Percentiles rank a stretch among this genome's conserved stretches.
Evolutionary conservation across 2,888 invertebrate species (phyloP).

Genomic region (Neria commutata): DNA sequence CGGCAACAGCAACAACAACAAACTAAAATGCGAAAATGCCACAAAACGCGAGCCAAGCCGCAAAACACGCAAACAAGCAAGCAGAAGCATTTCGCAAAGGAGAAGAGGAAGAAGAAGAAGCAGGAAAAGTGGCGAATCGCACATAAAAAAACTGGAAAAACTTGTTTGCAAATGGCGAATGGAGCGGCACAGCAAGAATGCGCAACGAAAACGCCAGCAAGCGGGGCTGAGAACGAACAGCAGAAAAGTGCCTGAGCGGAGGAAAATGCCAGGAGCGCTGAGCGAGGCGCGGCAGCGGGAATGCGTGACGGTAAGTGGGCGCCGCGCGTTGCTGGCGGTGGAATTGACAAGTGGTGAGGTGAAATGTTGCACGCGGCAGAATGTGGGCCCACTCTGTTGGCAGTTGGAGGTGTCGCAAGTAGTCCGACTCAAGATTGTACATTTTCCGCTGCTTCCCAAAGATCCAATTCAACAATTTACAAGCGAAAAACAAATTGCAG

Average conservation of each 20-base stretch:
- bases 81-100: slow-evolving; percentile 27
- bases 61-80: slow-evolving; percentile 9
- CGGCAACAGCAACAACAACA: slow-evolving; percentile 40
- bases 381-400: slow-evolving; percentile 51
- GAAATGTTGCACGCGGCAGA: no score
- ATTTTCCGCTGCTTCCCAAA: no score
- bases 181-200: not conserved
- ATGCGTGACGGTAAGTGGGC: no score
- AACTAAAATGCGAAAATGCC: slow-evolving; percentile 19
- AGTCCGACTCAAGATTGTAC: slow-evolving; percentile 50
- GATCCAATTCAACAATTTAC: no score
- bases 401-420: slow-evolving; percentile 46
- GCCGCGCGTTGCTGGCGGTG: no score
- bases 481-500: no score
- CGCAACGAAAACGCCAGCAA: not conserved
- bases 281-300: no score
- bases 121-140: slow-evolving; percentile 35
- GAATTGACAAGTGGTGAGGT: no score
- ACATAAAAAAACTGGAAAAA: slow-evolving; percentile 45
- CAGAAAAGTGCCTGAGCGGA: no score
- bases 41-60: slow-evolving; percentile 24
- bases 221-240: no score
- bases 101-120: slow-evolving; percentile 40
- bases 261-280: no score
- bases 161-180: slow-evolving; percentile 38